phyloP scores from a whole-genome alignment of 2,113 vertebrate genomes.

The Indri indri region DNA sequence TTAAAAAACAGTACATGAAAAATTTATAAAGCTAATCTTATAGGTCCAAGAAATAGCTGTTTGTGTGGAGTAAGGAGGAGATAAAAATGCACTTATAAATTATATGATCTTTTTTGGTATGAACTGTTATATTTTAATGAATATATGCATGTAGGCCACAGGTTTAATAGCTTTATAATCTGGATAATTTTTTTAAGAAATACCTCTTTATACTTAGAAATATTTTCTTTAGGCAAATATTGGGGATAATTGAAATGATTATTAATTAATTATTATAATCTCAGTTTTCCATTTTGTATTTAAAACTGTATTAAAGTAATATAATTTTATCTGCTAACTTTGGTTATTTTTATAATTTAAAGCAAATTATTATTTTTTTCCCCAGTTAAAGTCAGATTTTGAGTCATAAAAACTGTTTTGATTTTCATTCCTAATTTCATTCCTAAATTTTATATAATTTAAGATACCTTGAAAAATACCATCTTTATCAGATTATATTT shows the following conservation, averaged over 20 bases:
- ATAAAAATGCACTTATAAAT: background rate
- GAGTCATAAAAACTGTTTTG: background rate
- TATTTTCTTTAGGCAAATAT: conserved; percentile 34
- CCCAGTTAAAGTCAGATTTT: conserved; percentile 13
- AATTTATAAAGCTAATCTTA: background rate
- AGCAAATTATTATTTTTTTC: conserved; percentile 22
- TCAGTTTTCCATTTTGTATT: conserved; percentile 21
- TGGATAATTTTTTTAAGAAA: background rate
- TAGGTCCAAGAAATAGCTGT: background rate
- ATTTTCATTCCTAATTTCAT: background rate
- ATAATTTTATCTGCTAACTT: background rate
- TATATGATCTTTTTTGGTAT: background rate
- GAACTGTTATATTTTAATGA: conserved; percentile 7
- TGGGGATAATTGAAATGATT: background rate
- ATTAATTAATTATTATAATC: background rate
- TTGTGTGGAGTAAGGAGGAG: background rate
- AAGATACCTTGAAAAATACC: background rate
- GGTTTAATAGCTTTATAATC: background rate
- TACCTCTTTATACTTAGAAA: background rate
- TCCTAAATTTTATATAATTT: conserved; percentile 16
- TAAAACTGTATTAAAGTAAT: conserved; percentile 19
- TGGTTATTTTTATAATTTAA: conserved; percentile 49
- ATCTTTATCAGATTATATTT: background rate
- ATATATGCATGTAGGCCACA: background rate
- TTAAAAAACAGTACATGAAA: background rate